These are phyloP conservation scores for Dallia pectoralis DNA, from an alignment of 2,797 vertebrate genomes.

Conservation along the genomic window DNA sequence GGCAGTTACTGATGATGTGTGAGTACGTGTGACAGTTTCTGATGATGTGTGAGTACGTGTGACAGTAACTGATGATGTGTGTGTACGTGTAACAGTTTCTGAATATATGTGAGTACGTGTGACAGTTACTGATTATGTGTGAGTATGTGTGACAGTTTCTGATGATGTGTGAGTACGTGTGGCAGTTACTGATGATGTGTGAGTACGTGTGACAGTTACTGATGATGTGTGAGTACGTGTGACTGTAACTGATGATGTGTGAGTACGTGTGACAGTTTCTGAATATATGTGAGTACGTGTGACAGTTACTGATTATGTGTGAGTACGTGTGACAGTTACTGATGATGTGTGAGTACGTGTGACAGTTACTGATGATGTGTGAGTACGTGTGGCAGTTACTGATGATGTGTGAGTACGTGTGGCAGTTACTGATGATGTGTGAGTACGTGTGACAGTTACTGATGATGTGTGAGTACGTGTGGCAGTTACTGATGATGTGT, in stretches of 20 bases:
- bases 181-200: constrained; percentile 89
- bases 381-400: constrained; percentile 82
- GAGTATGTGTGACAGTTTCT: constrained; percentile 82
- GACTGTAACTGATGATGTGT: constrained; percentile 89
- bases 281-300: too few relatives aligned
- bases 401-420: too few relatives aligned
- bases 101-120: too few relatives aligned
- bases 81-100: constrained; percentile 82
- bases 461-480: too few relatives aligned
- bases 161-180: too few relatives aligned
- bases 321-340: constrained; percentile 82
- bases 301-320: constrained; percentile 89
- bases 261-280: constrained; percentile 82
- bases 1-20: constrained; percentile 89
- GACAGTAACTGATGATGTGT: constrained; percentile 89
- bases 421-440: constrained; percentile 89
- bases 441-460: constrained; percentile 82
- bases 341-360: too few relatives aligned
- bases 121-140: constrained; percentile 89
- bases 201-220: constrained; percentile 82
- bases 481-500: constrained; percentile 89
- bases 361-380: constrained; percentile 89
- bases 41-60: too few relatives aligned
- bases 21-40: constrained; percentile 82
- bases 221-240: too few relatives aligned